Conservation (phyloP, 2,888 invertebrate species). For the Lasioglossum malachurum region DNA sequence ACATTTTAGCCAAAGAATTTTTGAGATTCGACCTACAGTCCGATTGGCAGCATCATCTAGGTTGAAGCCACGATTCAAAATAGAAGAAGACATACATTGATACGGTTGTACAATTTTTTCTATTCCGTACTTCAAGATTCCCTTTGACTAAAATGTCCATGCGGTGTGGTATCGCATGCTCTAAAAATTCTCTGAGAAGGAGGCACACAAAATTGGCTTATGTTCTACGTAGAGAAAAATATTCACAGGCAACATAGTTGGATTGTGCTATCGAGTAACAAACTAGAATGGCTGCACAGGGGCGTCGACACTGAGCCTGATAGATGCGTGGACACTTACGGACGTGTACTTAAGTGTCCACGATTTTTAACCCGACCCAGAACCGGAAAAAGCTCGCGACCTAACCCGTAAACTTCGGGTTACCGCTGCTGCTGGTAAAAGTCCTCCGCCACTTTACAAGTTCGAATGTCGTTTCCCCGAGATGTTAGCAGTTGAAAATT, state of each 20-base stretch:
- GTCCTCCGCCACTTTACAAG: neutral
- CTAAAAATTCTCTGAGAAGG: neutral
- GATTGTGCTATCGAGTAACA: neutral
- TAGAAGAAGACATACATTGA: neutral
- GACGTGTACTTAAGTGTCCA: neutral
- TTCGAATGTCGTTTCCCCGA: slow-evolving; percentile 4
- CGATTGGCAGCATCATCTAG: neutral
- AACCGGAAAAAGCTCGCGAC: neutral
- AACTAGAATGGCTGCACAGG: neutral
- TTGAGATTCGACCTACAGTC: neutral
- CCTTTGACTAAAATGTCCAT: neutral
- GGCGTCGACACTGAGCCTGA: neutral
- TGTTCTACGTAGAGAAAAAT: neutral
- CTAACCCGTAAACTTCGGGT: neutral
- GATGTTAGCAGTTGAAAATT: slow-evolving; percentile 15
- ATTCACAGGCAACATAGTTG: neutral
- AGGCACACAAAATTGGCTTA: neutral
- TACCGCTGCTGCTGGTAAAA: neutral
- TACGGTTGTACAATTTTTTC: neutral
- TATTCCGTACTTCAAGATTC: neutral
- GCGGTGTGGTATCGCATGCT: neutral
- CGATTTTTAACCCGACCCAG: neutral
- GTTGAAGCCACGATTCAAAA: neutral
- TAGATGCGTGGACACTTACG: neutral
- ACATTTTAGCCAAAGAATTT: neutral